These are phyloP conservation scores for Hedychridium roseum DNA, from an alignment of 2,888 invertebrate genomes.

Conservation along the genomic window DNA sequence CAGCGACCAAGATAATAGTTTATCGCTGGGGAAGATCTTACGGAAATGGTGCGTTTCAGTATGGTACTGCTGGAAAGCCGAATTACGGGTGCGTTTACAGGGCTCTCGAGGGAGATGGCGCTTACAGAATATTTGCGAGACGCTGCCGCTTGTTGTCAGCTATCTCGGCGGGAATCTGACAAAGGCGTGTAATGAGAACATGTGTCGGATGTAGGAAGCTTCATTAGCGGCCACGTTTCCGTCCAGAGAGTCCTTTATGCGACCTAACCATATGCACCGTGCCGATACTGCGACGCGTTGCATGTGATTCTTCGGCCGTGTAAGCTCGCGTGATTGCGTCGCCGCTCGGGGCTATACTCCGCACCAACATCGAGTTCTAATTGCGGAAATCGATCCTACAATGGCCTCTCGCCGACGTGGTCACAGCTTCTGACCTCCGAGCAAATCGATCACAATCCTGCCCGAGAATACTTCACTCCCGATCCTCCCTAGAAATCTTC, in stretches of 20 bases:
- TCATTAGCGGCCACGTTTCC: slow-evolving; percentile 46
- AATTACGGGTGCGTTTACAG: slow-evolving; percentile 7
- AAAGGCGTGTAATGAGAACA: slow-evolving; percentile 60
- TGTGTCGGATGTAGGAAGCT: slow-evolving; percentile 49
- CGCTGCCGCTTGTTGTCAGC: slow-evolving; percentile 32
- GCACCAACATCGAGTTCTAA: slow-evolving; percentile 48
- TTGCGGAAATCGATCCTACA: slow-evolving; percentile 47
- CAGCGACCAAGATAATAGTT: too few relatives aligned
- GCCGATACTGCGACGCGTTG: slow-evolving; percentile 17
- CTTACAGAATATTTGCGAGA: slow-evolving; percentile 34
- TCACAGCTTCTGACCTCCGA: slow-evolving; percentile 4
- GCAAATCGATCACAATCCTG: background rate
- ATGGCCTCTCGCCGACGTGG: background rate
- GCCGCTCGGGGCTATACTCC: slow-evolving; percentile 27
- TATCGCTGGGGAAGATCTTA: too few relatives aligned
- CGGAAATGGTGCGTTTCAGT: too few relatives aligned
- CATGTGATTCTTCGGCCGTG: slow-evolving; percentile 21
- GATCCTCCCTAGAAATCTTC: too few relatives aligned
- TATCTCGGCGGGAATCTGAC: slow-evolving; percentile 43
- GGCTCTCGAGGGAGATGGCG: slow-evolving; percentile 18
- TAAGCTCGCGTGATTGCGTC: too few relatives aligned
- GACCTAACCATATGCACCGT: slow-evolving; percentile 20
- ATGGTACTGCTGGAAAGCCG: slow-evolving; percentile 5
- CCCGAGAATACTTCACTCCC: background rate
- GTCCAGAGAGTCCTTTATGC: slow-evolving; percentile 28